Base-by-base conservation (phyloP, 2,888 invertebrate genomes). In the Coecobrya sp. region DNA sequence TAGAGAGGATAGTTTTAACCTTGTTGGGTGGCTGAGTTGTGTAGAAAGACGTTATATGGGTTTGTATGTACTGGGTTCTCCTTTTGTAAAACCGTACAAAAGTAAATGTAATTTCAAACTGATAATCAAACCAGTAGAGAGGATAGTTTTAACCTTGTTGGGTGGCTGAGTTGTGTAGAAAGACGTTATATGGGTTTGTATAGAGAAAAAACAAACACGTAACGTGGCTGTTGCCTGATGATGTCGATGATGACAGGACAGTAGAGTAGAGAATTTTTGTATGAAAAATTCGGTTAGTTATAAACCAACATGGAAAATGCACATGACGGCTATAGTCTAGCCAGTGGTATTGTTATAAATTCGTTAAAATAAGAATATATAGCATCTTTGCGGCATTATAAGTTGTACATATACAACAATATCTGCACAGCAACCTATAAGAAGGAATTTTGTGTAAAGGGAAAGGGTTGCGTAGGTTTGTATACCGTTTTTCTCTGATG, bases 211-310 rank as follows among this genome's bases (percentile, higher is more conserved):
- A 55, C 42, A 19, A 30, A 45, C 68, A 30, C 27, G 68, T 68
- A 89, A 89, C 89, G 89, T 89, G 89, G 89, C 89, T 89, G 55
- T 19, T 73, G 52, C 36, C 25, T 81, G 88, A 65, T 88, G 88
- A 88, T 89, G 89, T 89, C 82, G 30, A 89, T 30, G 89, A 82
- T 89, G 89, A 89, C 89, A 84, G 82, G 89, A 89, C 82, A 82
- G 81, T 68, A 62, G 45, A 62, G n/a, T 30, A 82, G 30, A 16
- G 11, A 5, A 42, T 1, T 1, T 13, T 8, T 8, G 73, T 73
- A 25, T 76, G 49, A 49, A 49, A 49, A 25, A 2, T 3, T n/a
- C n/a, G 4, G n/a, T 16, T 68, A 1, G 25, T 68, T 16, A 30
- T 13, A 16, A 19, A 42, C 5, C 16, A 42, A 42, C 19, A 76